phyloP scores from a whole-genome alignment of 1,140 invertebrate species.

The Euwallacea similis region DNA sequence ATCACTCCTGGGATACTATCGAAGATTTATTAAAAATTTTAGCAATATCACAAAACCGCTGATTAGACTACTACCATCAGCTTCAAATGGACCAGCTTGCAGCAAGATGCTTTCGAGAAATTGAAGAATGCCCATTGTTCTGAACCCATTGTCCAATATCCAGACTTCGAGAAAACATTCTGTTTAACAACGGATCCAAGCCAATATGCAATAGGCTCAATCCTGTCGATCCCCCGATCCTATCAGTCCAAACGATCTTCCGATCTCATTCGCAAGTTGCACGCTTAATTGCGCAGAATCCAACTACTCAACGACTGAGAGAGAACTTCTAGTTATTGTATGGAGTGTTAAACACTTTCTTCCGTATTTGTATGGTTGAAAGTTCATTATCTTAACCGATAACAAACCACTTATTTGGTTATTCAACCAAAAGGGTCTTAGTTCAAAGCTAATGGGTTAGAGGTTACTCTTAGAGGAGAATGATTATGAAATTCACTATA shows the following conservation, averaged over 20 bases:
- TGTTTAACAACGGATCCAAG: conserved; percentile 40
- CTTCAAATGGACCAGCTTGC: conserved; percentile 14
- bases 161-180: conserved; percentile 44
- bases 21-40: conserved; percentile 28
- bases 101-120: conserved; percentile 11
- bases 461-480: conserved; percentile 51
- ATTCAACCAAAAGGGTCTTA: conserved; percentile 53
- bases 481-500: conserved; percentile 54
- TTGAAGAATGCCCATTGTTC: background rate
- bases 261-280: conserved; percentile 45
- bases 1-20: conserved; percentile 22
- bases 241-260: conserved; percentile 36
- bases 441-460: conserved; percentile 54
- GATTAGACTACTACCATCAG: conserved; percentile 30
- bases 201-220: conserved; percentile 28
- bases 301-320: conserved; percentile 44
- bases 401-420: conserved; percentile 38
- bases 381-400: conserved; percentile 41
- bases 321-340: conserved; percentile 50
- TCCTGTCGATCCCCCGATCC: conserved; percentile 13
- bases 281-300: conserved; percentile 43
- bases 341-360: conserved; percentile 42
- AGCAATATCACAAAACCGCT: conserved; percentile 27
- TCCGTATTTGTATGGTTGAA: conserved; percentile 36
- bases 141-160: conserved; percentile 48